Conservation (phyloP, 2,113 vertebrate species). For the Pica pica region DNA sequence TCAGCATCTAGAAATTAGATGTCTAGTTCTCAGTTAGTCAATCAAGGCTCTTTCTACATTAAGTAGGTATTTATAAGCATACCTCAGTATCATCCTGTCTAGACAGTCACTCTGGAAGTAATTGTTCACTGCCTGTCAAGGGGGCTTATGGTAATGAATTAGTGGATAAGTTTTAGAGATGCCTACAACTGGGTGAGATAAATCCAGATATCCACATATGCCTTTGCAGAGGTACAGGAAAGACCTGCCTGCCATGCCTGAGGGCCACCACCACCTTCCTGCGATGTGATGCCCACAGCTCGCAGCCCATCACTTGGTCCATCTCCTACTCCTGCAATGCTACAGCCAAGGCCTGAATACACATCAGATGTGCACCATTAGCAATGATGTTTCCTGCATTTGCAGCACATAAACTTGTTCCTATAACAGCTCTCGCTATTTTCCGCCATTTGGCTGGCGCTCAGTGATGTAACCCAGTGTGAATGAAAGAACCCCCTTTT, state of each 20-base stretch:
- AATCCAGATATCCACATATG: not conserved
- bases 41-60: not conserved
- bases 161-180: not conserved
- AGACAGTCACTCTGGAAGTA: not conserved
- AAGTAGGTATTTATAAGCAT: not conserved
- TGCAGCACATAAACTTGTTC: slow-evolving; percentile 1
- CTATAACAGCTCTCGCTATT: not conserved
- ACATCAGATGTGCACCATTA: slow-evolving; percentile 36
- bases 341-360: not conserved
- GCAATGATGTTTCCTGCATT: slow-evolving; percentile 16
- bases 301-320: not conserved
- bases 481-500: slow-evolving; percentile 50
- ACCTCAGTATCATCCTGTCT: not conserved
- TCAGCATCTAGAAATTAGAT: not conserved
- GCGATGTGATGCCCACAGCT: not conserved
- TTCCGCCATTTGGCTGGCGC: not conserved
- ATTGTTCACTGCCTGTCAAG: not conserved
- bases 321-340: not conserved
- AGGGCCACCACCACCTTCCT: not conserved
- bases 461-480: slow-evolving; percentile 23
- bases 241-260: not conserved
- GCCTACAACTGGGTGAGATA: not conserved
- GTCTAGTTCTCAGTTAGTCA: not conserved
- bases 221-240: not conserved
- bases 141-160: not conserved